Base-by-base conservation (phyloP, 2,888 invertebrate species). In the Rhodophaea formosa region DNA sequence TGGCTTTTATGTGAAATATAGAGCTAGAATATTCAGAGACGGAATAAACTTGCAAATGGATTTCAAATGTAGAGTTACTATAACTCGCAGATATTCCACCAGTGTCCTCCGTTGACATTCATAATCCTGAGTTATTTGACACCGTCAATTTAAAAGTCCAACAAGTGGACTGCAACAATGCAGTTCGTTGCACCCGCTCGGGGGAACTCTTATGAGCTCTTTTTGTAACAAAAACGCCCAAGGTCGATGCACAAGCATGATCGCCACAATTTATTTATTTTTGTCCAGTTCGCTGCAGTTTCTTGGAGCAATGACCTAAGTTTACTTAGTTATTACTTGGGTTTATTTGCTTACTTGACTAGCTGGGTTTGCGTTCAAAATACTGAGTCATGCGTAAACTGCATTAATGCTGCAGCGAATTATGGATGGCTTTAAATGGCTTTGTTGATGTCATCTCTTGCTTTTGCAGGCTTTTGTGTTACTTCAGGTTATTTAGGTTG, bases 241-340 rank as follows among this genome's bases (percentile, higher is more conserved):
- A 61, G 63, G 61, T 59, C 59, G 58, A 58, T 58, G 62, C 29
- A 58, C 60, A 49, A 52, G 45, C 49, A 23, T 3, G 23, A 23
- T 23, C 5, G 52, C 53, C 64, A 61, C 61, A 65, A 64, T 67
- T 65, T 45, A 59, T 66, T 64, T 64, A 63, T 63, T 68, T 65
- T 59, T 57, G 58, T 59, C 53, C 56, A 59, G 56, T 63, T 61
- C 57, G 59, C 58, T 61, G 56, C 57, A 49, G 60, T 59, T 64
- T 65, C 65, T 64, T 8, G 62, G 72, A 62, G 59, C 72, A 65
- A 53, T 63, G 68, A 69, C 70, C 62, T 64, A n/a, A n/a, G n/a
- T n/a, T 52, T 52, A 43, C 16, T 53, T 43, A 10, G 23, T 12
- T 53, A n/a, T 2, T 23, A 42, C 35, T 53, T 23, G 43, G 23